Conservation (phyloP, 1,140 invertebrate genomes). For the Palaemon carinicauda region DNA sequence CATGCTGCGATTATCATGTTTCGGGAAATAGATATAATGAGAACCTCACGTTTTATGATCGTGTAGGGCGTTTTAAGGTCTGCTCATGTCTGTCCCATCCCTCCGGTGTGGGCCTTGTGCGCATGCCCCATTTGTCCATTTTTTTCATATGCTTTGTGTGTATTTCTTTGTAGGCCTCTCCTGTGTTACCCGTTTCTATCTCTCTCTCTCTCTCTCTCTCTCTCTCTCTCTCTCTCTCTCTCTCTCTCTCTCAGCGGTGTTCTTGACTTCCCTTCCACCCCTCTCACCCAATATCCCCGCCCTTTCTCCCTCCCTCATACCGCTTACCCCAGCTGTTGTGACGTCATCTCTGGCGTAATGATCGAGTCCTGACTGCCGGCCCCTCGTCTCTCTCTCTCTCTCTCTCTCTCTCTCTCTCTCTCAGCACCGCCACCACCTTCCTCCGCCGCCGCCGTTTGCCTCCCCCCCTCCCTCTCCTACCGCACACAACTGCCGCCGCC, state of each 20-base stretch:
- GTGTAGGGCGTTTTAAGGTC: neutral
- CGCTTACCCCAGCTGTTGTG: neutral
- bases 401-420: conserved; percentile 29
- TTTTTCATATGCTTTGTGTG: neutral
- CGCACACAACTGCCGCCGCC: neutral
- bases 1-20: no score
- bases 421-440: neutral
- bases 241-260: neutral
- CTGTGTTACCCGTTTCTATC: neutral
- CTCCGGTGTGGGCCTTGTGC: neutral
- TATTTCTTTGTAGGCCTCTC: neutral
- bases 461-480: neutral
- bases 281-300: neutral
- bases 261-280: neutral
- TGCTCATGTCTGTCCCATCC: neutral
- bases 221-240: conserved; percentile 4
- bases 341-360: conserved; percentile 45
- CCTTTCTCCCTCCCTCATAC: neutral
- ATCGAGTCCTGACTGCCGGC: neutral
- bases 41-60: no score
- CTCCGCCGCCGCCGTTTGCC: neutral
- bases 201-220: conserved; percentile 10
- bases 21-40: no score
- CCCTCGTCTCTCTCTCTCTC: neutral
- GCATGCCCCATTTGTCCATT: neutral